Conservation (phyloP, 2,888 invertebrate genomes). For the Baccha elongata region DNA sequence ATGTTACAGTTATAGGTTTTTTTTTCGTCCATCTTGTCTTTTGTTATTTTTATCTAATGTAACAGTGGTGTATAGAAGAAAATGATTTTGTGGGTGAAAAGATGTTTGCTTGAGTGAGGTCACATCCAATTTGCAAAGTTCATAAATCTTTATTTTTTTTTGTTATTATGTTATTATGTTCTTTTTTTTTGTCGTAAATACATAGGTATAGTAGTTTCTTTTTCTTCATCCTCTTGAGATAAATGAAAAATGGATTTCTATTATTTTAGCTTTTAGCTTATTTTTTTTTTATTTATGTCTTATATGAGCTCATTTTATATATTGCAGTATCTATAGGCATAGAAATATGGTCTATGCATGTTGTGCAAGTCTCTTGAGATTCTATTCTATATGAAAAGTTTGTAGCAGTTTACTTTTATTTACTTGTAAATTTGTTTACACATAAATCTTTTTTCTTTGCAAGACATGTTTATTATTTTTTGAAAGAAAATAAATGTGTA, state of each 20-base stretch:
- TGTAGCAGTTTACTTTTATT: neutral
- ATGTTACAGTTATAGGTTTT: constrained; percentile 16
- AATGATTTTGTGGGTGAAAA: constrained; percentile 61
- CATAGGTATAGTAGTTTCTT: neutral
- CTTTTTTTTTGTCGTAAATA: too few relatives aligned
- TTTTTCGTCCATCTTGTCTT: constrained; percentile 30
- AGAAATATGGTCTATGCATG: neutral
- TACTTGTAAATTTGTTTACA: constrained; percentile 3
- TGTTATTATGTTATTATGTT: neutral
- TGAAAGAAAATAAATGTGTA: too few relatives aligned
- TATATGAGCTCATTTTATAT: neutral
- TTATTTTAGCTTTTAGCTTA: too few relatives aligned
- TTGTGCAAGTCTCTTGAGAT: neutral
- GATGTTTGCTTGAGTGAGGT: constrained; percentile 62
- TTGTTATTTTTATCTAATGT: constrained; percentile 50
- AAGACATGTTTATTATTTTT: too few relatives aligned
- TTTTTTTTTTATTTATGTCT: neutral
- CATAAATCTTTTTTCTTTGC: neutral
- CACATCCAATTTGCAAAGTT: constrained; percentile 68
- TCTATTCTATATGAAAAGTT: neutral
- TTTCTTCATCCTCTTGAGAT: neutral
- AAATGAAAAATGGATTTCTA: constrained; percentile 26
- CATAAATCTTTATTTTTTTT: constrained; percentile 58
- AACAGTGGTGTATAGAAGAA: constrained; percentile 13
- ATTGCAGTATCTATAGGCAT: neutral